Evolutionary conservation across 2,888 invertebrate species (phyloP).

Genomic region (Pollenia amentaria): DNA sequence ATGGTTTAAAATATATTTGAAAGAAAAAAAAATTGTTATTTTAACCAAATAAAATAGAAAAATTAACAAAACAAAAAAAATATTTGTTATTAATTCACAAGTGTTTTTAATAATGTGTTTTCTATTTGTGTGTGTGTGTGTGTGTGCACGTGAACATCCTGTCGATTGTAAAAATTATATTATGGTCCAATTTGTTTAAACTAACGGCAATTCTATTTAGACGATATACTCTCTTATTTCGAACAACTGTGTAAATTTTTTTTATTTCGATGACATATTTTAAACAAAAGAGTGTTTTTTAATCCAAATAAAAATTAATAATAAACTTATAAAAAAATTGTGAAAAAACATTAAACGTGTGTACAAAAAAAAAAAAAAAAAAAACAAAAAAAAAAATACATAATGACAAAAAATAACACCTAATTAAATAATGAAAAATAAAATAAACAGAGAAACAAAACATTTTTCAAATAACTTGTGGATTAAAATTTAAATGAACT

Average conservation of each 20-base stretch:
- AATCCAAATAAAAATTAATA: background rate
- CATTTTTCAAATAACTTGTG: background rate
- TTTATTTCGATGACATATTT: background rate
- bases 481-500: constrained; percentile 6
- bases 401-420: background rate
- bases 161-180: background rate
- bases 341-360: background rate
- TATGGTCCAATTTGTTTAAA: background rate
- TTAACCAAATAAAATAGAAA: background rate
- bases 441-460: background rate
- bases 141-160: constrained; percentile 15
- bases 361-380: background rate
- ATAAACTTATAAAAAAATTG: background rate
- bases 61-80: background rate
- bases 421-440: constrained; percentile 2
- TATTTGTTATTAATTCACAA: no score
- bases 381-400: background rate
- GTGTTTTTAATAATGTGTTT: background rate
- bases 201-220: background rate
- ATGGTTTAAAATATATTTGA: no score
- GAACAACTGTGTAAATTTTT: constrained; percentile 51
- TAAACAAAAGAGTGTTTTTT: background rate
- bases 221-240: background rate
- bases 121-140: background rate
- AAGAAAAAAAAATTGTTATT: background rate